Conservation (phyloP, 2,888 invertebrate species). For the Heliconius ethilla region DNA sequence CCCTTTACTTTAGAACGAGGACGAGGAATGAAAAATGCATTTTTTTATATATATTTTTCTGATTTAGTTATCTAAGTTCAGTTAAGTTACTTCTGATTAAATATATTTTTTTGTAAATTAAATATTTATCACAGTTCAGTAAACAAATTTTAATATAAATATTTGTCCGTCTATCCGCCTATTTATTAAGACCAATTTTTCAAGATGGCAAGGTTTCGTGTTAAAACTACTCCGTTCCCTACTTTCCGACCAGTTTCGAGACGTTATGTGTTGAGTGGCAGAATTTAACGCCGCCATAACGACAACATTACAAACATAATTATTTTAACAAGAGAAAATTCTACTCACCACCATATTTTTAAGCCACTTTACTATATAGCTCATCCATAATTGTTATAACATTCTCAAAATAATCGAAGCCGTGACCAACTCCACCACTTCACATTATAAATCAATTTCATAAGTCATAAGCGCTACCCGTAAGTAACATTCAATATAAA, state of each 20-base stretch:
- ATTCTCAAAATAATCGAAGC: background rate
- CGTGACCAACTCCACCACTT: background rate
- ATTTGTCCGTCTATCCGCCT: too few relatives aligned
- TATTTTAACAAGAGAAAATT: too few relatives aligned
- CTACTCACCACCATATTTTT: background rate
- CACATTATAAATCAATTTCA: constrained; percentile 4
- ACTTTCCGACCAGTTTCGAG: background rate
- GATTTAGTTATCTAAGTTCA: background rate
- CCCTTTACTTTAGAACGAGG: background rate
- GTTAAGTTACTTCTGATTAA: background rate
- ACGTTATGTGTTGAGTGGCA: background rate
- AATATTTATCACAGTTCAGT: too few relatives aligned
- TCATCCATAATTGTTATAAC: background rate
- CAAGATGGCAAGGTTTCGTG: too few relatives aligned
- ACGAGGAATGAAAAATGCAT: background rate
- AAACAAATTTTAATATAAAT: too few relatives aligned
- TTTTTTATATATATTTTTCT: background rate
- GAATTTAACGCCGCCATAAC: background rate
- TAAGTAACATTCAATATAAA: constrained; percentile 41
- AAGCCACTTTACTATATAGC: too few relatives aligned
- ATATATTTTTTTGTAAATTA: too few relatives aligned
- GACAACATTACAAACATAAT: background rate
- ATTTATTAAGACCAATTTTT: too few relatives aligned
- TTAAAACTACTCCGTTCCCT: too few relatives aligned
- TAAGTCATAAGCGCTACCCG: constrained; percentile 19